Percentiles rank a stretch among this genome's conserved stretches.
Evolutionary conservation across 2,888 invertebrate species (phyloP).

Genomic region (Morpho deidamia): DNA sequence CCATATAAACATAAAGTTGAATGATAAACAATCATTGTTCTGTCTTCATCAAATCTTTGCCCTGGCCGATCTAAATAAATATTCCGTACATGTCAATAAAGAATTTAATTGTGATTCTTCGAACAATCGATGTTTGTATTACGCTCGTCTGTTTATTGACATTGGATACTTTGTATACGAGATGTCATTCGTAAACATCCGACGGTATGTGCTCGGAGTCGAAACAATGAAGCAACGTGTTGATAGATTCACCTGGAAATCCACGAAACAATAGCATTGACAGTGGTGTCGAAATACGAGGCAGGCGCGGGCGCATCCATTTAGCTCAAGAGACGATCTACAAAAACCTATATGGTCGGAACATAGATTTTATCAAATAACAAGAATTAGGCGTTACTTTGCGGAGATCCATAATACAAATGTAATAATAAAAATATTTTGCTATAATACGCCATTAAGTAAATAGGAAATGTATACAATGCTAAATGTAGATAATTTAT

Average conservation of each 20-base stretch:
- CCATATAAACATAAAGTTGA: no score
- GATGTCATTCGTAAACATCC: constrained; percentile 31
- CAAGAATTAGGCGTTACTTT: no score
- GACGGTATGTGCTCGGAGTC: constrained; percentile 11
- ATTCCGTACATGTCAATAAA: constrained; percentile 8
- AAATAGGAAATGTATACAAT: no score
- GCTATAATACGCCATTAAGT: no score
- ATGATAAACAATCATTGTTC: no score
- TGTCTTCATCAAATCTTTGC: background rate
- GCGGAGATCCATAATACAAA: no score
- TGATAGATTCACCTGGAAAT: constrained; percentile 40
- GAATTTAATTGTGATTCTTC: constrained; percentile 9
- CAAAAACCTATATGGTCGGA: background rate
- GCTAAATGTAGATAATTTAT: no score
- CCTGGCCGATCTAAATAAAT: constrained; percentile 1
- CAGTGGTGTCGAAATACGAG: constrained; percentile 52
- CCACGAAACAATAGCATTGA: constrained; percentile 45
- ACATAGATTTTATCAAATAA: no score
- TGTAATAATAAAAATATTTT: no score
- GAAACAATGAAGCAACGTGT: constrained; percentile 34
- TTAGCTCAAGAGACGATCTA: background rate
- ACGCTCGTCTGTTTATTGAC: constrained; percentile 25
- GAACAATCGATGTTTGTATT: constrained; percentile 14
- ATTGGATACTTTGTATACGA: constrained; percentile 22
- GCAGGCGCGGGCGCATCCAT: constrained; percentile 26